phyloP scores from a whole-genome alignment of 2,888 invertebrate species.

The Drosophila nr. fundita region DNA sequence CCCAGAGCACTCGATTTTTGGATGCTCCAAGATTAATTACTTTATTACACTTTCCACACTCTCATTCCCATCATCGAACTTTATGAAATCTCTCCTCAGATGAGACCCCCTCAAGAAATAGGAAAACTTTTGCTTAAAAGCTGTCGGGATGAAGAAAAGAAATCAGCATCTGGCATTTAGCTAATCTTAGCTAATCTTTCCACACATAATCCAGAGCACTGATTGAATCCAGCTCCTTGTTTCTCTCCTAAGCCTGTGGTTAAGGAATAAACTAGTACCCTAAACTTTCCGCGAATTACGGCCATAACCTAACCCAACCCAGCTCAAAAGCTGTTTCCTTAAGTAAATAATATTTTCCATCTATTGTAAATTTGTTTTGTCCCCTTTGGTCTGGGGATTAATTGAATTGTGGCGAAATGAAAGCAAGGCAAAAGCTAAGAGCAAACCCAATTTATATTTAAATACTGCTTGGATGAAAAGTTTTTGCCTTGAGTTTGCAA shows the following conservation, averaged over 20 bases:
- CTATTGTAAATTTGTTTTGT: slow-evolving; percentile 1
- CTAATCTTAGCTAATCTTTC: neutral
- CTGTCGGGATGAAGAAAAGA: neutral
- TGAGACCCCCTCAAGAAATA: neutral
- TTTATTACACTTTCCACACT: neutral
- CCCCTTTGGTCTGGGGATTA: slow-evolving; percentile 1
- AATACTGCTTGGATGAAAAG: neutral
- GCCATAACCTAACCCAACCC: neutral
- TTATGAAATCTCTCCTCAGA: neutral
- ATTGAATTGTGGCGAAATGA: slow-evolving; percentile 10
- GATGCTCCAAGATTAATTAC: neutral
- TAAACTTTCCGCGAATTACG: neutral
- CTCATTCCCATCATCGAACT: neutral
- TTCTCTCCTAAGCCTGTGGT: neutral
- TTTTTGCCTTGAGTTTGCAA: slow-evolving; percentile 1
- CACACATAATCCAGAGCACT: neutral
- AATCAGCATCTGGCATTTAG: neutral
- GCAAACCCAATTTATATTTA: slow-evolving; percentile 32
- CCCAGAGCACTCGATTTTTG: no score
- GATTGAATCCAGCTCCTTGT: neutral
- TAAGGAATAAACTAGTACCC: neutral
- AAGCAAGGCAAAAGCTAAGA: slow-evolving; percentile 11
- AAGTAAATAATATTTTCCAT: neutral
- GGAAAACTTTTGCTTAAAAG: neutral
- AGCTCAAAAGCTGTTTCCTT: neutral